Conservation (phyloP, 2,797 vertebrate species). For the Helarctos malayanus region DNA sequence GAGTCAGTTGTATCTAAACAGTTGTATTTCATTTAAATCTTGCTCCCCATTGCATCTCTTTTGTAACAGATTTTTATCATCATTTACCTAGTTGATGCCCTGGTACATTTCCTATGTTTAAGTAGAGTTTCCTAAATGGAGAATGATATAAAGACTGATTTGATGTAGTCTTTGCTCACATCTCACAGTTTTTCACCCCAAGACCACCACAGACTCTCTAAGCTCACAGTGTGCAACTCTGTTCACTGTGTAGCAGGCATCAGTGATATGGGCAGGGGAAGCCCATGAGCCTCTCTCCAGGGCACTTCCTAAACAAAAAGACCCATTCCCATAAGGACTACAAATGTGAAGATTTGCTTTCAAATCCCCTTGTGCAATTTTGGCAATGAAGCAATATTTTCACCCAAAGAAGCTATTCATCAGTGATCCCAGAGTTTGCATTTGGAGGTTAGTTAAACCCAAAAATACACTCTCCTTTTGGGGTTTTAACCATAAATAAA, state of each 20-base stretch:
- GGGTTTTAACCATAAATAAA: constrained; percentile 51
- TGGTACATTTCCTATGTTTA: not conserved
- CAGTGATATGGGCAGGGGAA: not conserved
- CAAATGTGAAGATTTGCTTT: not conserved
- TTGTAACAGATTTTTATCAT: not conserved
- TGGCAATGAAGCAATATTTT: not conserved
- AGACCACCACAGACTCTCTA: not conserved
- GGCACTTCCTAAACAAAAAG: not conserved
- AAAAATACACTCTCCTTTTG: constrained; percentile 22
- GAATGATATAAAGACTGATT: not conserved
- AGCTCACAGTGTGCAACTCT: not conserved
- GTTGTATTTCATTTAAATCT: not conserved
- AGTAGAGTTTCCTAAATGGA: not conserved
- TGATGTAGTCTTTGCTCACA: not conserved
- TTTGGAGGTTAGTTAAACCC: not conserved
- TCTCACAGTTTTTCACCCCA: not conserved
- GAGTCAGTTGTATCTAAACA: not conserved
- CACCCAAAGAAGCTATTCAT: constrained; percentile 16
- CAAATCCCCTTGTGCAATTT: not conserved
- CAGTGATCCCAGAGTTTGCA: not conserved
- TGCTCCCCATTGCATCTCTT: not conserved
- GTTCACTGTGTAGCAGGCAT: not conserved
- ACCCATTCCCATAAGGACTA: not conserved
- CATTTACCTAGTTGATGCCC: not conserved
- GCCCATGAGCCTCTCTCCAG: not conserved